Evolutionary conservation across 1,140 invertebrate genomes (phyloP), one percentile per base, ranked within the genome.

Genomic region (Zaprionus capensis): DNA sequence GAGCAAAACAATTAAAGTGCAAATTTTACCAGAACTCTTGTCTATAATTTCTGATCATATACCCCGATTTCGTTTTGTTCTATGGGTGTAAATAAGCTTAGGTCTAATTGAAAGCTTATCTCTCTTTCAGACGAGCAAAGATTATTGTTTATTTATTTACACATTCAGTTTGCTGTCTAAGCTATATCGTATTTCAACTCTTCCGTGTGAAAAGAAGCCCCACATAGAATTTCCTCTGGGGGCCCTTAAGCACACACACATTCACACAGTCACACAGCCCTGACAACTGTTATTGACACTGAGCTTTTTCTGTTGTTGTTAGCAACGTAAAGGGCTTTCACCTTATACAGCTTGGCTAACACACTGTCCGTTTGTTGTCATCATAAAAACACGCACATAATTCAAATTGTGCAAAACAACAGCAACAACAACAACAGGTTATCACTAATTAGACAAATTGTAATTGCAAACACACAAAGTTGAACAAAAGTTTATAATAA

Each of bases 221-320:
- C 63, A 88, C 63, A 72, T 6, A 41, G 31, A 49, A 57, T 64
- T 67, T 34, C 53, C 53, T 28, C 58, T 83, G 51, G 64, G 57
- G 14, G 64, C 63, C 63, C 72, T 71, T 51, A 51, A 36, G 36
- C 59, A 72, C 46, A 67, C 67, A 69, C 64, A 85, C 64, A 56
- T 44, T 62, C 49, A 46, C 64, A 31, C 20, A 55, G 20, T 44
- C 34, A 15, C 26, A 49, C 24, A 69, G 14, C 26, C 26, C 68
- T 55, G 77, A 75, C 74, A 87, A 76, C 71, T 81, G 84, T 80
- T 79, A 88, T 88, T 88, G 81, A 90, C 80, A 81, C 80, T 73
- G 20, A 69, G 51, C 51, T 75, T 63, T 63, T 63, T 49, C 49
- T 70, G 58, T 53, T 66, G 64, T 31, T 63, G 61, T 15, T 75